Conservation (phyloP, 2,797 vertebrate genomes). For the Macropodus opercularis region DNA sequence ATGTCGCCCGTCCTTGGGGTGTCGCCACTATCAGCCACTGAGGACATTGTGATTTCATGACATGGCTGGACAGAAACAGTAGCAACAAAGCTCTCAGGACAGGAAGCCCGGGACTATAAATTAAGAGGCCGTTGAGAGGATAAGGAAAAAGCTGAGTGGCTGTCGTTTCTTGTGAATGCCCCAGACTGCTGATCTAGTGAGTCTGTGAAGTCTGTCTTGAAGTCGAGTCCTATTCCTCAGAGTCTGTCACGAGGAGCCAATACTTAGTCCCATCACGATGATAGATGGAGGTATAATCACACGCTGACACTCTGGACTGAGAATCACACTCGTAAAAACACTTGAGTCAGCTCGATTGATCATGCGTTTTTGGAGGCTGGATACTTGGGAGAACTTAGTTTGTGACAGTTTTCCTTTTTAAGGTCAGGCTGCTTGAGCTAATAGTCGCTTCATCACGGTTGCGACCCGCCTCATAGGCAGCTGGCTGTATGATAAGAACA, state of each 20-base stretch:
- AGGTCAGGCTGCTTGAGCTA: conserved; percentile 73
- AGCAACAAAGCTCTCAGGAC: conserved; percentile 25
- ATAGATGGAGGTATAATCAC: conserved; percentile 85
- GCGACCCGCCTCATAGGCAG: conserved; percentile 59
- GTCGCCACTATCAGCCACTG: conserved; percentile 5
- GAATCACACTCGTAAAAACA: conserved; percentile 74
- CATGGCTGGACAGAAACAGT: conserved; percentile 23
- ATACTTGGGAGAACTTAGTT: conserved; percentile 79
- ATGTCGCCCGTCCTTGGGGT: neutral
- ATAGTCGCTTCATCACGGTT: conserved; percentile 67
- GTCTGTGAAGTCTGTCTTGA: conserved; percentile 78
- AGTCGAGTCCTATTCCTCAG: conserved; percentile 81
- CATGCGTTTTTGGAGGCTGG: conserved; percentile 70
- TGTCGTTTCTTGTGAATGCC: conserved; percentile 67
- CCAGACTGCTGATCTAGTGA: conserved; percentile 78
- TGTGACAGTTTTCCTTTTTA: conserved; percentile 83
- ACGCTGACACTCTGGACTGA: conserved; percentile 78
- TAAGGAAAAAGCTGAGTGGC: conserved; percentile 50
- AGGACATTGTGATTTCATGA: conserved; percentile 25
- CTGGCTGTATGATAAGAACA: conserved; percentile 61
- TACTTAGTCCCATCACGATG: conserved; percentile 82
- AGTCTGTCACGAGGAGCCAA: conserved; percentile 81
- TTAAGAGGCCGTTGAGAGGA: conserved; percentile 59
- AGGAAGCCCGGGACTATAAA: conserved; percentile 48
- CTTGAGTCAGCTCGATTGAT: conserved; percentile 84